Conservation (phyloP, 2,113 vertebrate genomes). For the Chiloscyllium plagiosum region DNA sequence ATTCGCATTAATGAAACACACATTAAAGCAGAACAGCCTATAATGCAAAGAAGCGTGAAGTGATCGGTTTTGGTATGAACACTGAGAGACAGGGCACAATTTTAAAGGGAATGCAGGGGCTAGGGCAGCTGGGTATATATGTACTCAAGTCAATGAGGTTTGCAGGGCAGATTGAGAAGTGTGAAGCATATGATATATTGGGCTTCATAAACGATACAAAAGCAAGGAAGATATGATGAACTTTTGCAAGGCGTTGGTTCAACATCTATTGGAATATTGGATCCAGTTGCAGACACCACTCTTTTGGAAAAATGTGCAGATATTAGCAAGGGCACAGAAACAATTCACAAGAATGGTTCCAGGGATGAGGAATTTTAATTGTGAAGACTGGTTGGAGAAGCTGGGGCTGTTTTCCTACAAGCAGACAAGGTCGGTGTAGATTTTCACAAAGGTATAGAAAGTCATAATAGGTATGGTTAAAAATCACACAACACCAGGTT, state of each 20-base stretch:
- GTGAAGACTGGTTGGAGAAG: not conserved
- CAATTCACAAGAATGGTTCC: not conserved
- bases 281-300: no score
- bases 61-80: no score
- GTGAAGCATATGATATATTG: no score
- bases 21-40: no score
- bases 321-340: not conserved
- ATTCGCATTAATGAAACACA: no score
- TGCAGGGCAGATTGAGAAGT: no score
- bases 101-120: no score
- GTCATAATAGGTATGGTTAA: not conserved
- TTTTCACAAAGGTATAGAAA: not conserved
- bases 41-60: no score
- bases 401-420: not conserved
- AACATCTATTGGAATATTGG: not conserved
- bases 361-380: not conserved
- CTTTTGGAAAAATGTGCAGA: not conserved
- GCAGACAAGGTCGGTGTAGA: not conserved
- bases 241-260: not conserved
- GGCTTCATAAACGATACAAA: not conserved
- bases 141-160: no score
- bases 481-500: no score
- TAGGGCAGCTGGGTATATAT: no score
- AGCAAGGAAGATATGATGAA: not conserved
- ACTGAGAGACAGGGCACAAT: no score